Percentiles rank a stretch among this genome's conserved stretches.
These are phyloP conservation scores for Sipha flava DNA, from an alignment of 1,140 invertebrate genomes.

Conservation along the genomic window DNA sequence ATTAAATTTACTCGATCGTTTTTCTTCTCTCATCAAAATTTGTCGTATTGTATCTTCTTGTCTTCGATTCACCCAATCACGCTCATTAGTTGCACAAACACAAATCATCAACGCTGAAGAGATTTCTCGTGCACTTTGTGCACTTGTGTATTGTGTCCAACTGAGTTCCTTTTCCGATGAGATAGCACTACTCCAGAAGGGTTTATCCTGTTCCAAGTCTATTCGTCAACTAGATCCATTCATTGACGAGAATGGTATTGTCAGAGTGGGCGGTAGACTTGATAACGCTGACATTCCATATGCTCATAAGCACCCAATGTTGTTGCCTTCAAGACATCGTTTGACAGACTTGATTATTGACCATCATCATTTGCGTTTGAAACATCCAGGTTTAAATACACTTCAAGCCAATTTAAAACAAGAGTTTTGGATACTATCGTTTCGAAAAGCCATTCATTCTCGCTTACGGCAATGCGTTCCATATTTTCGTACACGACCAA, in stretches of 20 bases:
- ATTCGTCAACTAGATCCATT: neutral
- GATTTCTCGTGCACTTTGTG: neutral
- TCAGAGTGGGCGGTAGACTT: conserved; percentile 37
- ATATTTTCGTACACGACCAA: neutral
- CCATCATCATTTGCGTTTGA: neutral
- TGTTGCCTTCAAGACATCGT: conserved; percentile 23
- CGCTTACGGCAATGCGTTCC: neutral
- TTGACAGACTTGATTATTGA: neutral
- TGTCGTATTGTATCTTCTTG: neutral
- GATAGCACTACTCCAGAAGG: neutral
- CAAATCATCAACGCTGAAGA: neutral
- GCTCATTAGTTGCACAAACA: neutral
- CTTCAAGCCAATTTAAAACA: neutral
- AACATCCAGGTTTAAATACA: neutral
- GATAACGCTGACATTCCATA: neutral
- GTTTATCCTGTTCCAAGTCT: neutral
- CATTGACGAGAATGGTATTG: conserved; percentile 4
- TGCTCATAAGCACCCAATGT: conserved; percentile 34
- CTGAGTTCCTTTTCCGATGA: neutral
- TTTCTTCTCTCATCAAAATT: neutral
- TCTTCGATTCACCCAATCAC: neutral
- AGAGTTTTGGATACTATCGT: conserved; percentile 11
- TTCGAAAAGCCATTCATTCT: neutral
- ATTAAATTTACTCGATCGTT: neutral
- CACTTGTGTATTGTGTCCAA: neutral